phyloP scores from a whole-genome alignment of 2,888 invertebrate genomes.

The Ceraclea dissimilis region DNA sequence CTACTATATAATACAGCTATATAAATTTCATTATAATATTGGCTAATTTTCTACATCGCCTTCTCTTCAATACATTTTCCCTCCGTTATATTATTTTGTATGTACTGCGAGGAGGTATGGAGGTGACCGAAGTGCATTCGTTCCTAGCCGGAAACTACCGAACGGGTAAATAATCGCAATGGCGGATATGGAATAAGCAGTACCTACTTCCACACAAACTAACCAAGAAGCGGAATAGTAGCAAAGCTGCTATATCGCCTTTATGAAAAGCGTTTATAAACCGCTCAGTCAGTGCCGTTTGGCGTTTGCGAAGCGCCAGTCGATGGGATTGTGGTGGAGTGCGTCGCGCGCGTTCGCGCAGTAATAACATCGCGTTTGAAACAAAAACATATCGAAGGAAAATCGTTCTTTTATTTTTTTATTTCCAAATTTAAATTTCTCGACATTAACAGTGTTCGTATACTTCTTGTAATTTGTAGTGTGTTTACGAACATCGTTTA shows the following conservation, averaged over 20 bases:
- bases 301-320: not conserved
- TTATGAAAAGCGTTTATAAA: not conserved
- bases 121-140: slow-evolving; percentile 8
- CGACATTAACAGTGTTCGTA: no score
- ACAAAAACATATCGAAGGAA: not conserved
- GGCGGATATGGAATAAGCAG: no score
- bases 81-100: not conserved
- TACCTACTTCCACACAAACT: no score
- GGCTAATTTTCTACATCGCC: slow-evolving; percentile 1
- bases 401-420: not conserved
- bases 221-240: not conserved
- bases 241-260: slow-evolving; percentile 13
- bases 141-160: slow-evolving; percentile 6
- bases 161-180: slow-evolving; percentile 4
- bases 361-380: not conserved
- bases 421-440: not conserved
- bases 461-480: no score
- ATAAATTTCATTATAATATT: no score
- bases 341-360: not conserved
- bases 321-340: not conserved
- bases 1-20: no score
- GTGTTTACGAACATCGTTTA: no score
- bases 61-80: slow-evolving; percentile 1
- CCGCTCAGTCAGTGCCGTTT: not conserved
- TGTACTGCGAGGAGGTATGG: no score